Evolutionary conservation across 2,888 invertebrate genomes (phyloP).

Genomic region (Watsonalla cultraria): DNA sequence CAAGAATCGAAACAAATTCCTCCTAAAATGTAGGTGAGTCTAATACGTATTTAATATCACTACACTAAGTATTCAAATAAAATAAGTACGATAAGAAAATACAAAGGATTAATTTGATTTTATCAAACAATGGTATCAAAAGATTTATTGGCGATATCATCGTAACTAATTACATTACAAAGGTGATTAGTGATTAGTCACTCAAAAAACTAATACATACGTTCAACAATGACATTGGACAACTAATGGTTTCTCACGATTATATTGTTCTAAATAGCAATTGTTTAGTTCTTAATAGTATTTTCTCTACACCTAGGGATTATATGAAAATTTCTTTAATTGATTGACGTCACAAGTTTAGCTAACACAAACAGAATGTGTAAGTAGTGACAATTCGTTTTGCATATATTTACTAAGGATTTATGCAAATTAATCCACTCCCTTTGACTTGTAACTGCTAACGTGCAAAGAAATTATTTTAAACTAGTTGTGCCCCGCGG

Average conservation of each 20-base stretch:
- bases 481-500: no score
- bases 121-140: neutral
- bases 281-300: no score
- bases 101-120: neutral
- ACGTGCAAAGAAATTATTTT: slow-evolving; percentile 19
- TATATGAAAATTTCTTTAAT: neutral
- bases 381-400: slow-evolving; percentile 18
- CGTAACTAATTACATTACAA: neutral
- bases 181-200: neutral
- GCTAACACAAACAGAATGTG: neutral
- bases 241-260: no score
- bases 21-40: neutral
- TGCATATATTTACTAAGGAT: slow-evolving; percentile 27
- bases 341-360: neutral
- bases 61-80: neutral
- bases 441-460: slow-evolving; percentile 19
- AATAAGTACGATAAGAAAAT: neutral
- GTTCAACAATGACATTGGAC: no score
- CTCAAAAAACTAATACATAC: neutral
- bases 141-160: neutral
- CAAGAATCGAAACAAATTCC: neutral
- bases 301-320: no score
- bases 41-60: neutral
- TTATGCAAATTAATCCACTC: slow-evolving; percentile 19
- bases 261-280: no score